Conservation (phyloP, 2,888 invertebrate genomes). For the Phania funesta region DNA sequence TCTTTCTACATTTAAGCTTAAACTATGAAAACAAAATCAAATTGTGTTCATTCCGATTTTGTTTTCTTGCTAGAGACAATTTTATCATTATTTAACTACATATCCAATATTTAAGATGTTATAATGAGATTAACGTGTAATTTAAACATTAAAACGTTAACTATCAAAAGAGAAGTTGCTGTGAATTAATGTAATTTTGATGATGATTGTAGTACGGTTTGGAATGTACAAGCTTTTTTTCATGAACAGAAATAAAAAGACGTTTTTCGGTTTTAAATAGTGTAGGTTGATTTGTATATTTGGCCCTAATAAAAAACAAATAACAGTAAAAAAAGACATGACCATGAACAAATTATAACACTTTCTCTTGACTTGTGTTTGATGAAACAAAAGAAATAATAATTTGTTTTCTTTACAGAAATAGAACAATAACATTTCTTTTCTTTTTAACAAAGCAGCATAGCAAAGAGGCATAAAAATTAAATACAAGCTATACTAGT, state of each 20-base stretch:
- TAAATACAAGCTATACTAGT: neutral
- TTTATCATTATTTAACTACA: conserved; percentile 43
- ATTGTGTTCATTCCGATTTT: neutral
- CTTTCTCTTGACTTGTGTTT: conserved; percentile 27
- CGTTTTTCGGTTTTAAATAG: neutral
- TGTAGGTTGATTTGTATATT: neutral
- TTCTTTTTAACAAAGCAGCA: neutral
- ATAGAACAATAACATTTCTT: neutral
- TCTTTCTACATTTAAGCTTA: conserved; percentile 21
- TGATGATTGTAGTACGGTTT: conserved; percentile 19
- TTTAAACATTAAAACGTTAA: conserved; percentile 23
- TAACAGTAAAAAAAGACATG: neutral
- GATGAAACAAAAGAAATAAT: neutral
- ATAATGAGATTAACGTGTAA: conserved; percentile 13
- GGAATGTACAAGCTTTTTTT: neutral
- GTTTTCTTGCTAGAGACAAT: neutral
- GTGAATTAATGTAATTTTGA: conserved; percentile 39
- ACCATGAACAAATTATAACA: conserved; percentile 5
- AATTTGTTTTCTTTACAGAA: neutral
- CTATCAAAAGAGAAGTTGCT: neutral
- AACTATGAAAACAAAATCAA: neutral
- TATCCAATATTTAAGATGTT: conserved; percentile 14
- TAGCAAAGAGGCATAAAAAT: neutral
- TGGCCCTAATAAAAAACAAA: neutral
- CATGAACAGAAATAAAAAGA: neutral